Conservation (phyloP, 2,797 vertebrate genomes). For the Silurus lanzhouensis region DNA sequence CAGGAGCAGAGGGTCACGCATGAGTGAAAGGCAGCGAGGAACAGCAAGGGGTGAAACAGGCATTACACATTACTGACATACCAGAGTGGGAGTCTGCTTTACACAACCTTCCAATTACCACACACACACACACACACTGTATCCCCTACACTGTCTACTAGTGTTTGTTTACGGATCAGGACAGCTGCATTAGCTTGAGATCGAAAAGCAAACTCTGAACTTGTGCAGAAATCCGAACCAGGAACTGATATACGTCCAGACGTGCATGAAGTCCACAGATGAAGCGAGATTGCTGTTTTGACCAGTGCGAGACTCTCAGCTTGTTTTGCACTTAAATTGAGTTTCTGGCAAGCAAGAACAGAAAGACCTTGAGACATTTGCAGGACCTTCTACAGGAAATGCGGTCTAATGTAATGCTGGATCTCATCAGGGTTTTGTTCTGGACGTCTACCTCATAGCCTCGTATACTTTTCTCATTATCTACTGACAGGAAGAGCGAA, state of each 20-base stretch:
- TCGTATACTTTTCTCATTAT: slow-evolving; percentile 9
- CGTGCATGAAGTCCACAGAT: slow-evolving; percentile 26
- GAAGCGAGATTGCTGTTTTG: slow-evolving; percentile 38
- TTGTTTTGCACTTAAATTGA: slow-evolving; percentile 67
- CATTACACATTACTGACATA: slow-evolving; percentile 55
- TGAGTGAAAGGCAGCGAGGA: slow-evolving; percentile 44
- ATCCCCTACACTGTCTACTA: slow-evolving; percentile 3
- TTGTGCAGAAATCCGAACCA: slow-evolving; percentile 14
- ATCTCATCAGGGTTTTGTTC: neutral
- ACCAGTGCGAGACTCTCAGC: slow-evolving; percentile 64
- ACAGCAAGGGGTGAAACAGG: neutral
- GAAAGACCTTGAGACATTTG: neutral
- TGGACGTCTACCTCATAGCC: neutral
- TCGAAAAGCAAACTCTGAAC: neutral
- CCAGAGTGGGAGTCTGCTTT: slow-evolving; percentile 51
- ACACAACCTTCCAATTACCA: slow-evolving; percentile 36
- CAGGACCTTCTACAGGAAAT: neutral
- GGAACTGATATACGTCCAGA: neutral
- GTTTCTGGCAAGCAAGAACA: slow-evolving; percentile 54
- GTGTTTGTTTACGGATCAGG: slow-evolving; percentile 1
- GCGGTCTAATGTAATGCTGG: neutral
- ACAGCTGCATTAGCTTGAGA: slow-evolving; percentile 3
- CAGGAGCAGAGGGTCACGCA: slow-evolving; percentile 34
- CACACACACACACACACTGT: slow-evolving; percentile 1
- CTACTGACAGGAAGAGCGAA: slow-evolving; percentile 6